phyloP scores from a whole-genome alignment of 2,113 vertebrate genomes.

The Hippocampus barbouri region DNA sequence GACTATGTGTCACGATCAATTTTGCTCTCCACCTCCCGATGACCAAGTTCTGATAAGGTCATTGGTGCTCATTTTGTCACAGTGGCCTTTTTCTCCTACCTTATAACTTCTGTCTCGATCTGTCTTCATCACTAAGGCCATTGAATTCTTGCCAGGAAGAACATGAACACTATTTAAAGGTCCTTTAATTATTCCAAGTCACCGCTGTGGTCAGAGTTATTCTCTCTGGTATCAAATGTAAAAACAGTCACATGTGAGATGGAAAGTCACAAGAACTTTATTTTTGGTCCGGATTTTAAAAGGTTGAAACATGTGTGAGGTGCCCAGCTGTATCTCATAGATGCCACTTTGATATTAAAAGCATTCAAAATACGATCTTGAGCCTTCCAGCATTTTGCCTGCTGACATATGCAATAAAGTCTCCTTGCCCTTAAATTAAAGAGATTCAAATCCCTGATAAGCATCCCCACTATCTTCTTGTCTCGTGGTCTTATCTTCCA shows the following conservation, averaged over 20 bases:
- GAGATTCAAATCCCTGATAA: constrained; percentile 53
- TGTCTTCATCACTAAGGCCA: constrained; percentile 51
- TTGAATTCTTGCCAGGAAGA: constrained; percentile 57
- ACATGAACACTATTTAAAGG: constrained; percentile 50
- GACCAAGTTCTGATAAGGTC: constrained; percentile 63
- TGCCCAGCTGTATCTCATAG: not conserved
- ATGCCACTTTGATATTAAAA: constrained; percentile 1
- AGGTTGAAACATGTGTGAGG: not conserved
- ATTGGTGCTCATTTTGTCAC: constrained; percentile 50
- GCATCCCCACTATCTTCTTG: constrained; percentile 28
- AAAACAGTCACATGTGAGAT: not conserved
- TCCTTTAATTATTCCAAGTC: constrained; percentile 37
- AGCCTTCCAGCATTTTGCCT: constrained; percentile 9
- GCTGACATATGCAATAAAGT: constrained; percentile 24
- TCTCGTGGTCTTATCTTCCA: constrained; percentile 47
- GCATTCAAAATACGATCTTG: constrained; percentile 77
- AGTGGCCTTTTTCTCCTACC: constrained; percentile 45
- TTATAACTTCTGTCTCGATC: constrained; percentile 60
- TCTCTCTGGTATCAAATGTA: not conserved
- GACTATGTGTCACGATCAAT: constrained; percentile 48
- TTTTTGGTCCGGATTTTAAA: not conserved
- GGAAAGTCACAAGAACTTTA: not conserved
- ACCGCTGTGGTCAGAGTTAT: constrained; percentile 15
- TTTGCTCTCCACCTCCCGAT: constrained; percentile 40
- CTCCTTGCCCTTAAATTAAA: constrained; percentile 47